Percentiles rank a stretch among this genome's conserved stretches.
Evolutionary conservation across 2,888 invertebrate species (phyloP).

Genomic region (Hoplodrina ambigua): DNA sequence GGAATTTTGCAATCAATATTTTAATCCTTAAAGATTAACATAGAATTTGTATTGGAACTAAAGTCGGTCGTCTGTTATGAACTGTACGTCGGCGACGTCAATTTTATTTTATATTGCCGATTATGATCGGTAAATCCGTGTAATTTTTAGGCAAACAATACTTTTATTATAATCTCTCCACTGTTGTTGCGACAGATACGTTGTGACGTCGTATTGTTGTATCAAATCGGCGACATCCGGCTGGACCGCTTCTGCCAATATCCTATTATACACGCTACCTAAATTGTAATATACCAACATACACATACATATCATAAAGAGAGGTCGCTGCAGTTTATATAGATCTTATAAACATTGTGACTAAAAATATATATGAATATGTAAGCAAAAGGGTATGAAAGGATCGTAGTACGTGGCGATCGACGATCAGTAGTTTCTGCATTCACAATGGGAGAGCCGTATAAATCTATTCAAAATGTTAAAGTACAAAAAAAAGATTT

Average conservation of each 20-base stretch:
- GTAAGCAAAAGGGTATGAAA: slow-evolving; percentile 10
- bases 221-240: slow-evolving; percentile 23
- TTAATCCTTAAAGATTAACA: neutral
- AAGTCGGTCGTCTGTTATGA: neutral
- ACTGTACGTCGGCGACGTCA: neutral
- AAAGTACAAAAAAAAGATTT: neutral
- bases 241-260: slow-evolving; percentile 37
- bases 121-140: neutral
- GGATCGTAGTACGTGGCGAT: slow-evolving; percentile 16
- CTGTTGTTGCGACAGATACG: neutral
- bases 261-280: slow-evolving; percentile 19
- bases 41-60: neutral
- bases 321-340: neutral
- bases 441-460: neutral
- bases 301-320: neutral
- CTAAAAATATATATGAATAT: slow-evolving; percentile 6
- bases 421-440: slow-evolving; percentile 7
- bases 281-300: neutral
- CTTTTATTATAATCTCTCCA: neutral
- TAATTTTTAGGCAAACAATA: neutral
- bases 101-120: neutral
- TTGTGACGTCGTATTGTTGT: neutral
- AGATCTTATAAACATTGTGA: neutral
- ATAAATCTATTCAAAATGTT: neutral
- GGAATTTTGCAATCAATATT: too few species aligned